These are phyloP conservation scores for Nycticryphes semicollaris DNA, from an alignment of 2,113 vertebrate species.

Conservation along the genomic window DNA sequence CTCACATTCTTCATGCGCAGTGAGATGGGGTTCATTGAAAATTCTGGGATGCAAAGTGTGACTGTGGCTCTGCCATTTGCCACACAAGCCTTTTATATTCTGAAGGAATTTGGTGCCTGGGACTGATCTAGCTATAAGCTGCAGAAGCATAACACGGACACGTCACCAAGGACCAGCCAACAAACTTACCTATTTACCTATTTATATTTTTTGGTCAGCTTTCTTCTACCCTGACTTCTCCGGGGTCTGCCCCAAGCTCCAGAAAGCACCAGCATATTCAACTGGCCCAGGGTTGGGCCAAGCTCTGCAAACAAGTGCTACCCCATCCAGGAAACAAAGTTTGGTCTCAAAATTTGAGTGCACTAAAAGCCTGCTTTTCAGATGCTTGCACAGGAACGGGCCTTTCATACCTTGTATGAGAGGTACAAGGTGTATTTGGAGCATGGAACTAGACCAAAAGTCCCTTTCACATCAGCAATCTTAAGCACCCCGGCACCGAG, in stretches of 20 bases:
- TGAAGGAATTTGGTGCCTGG: neutral
- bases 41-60: neutral
- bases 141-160: neutral
- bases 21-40: neutral
- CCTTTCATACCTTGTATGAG: neutral
- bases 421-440: neutral
- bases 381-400: neutral
- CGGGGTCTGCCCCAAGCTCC: neutral
- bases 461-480: constrained; percentile 2
- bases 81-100: neutral
- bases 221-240: neutral
- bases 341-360: neutral
- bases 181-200: neutral
- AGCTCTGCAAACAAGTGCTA: neutral
- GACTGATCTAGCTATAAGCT: neutral
- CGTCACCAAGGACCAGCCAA: neutral
- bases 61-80: neutral
- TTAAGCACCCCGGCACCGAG: constrained; percentile 5
- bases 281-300: neutral
- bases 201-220: neutral
- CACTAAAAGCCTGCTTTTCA: neutral
- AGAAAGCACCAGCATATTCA: neutral
- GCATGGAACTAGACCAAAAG: neutral
- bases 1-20: neutral
- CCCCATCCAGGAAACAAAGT: neutral